Base-by-base conservation (phyloP, 2,888 invertebrate species). In the Dryocosmus kuriphilus region DNA sequence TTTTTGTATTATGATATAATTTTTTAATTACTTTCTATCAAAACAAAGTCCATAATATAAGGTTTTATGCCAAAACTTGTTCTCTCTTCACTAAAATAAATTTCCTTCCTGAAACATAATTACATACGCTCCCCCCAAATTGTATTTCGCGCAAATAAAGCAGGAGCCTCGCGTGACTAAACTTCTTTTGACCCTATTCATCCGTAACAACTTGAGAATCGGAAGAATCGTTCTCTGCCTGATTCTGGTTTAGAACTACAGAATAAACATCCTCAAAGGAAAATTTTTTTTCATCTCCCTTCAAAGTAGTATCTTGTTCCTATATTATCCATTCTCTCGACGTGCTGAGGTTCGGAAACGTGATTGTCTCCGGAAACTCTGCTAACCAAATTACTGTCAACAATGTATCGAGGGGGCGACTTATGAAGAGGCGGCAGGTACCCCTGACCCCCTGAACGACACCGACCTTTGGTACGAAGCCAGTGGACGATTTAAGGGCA, bases 341-440 rank as follows among this genome's bases (percentile, higher is more conserved):
- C 46, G 46, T 67, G 71, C 27, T 82, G 81, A 87, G 88, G 87
- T 90, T 89, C 85, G 85, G 77, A 86, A 89, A 90, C 86, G 85
- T 80, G 86, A 85, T 88, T 89, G 88, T 85, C 85, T 79, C 80
- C 84, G 84, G 89, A 86, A 89, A 89, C 87, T 87, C 85, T 82
- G 82, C 80, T 89, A 90, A 90, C 84, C 85, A 87, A 88, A 88
- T 90, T 89, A 89, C 71, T 24, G 71, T 51, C 71, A 51, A 30
- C 51, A 71, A 71, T 71, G 71, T 71, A 71, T 71, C 71, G 71
- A 71, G 30, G 46, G 16, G 30, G n/a, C 4, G 30, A 14, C 7
- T 27, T 35, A n/a, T 32, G 32, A n/a, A 63, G 6, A n/a, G 9
- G 9, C 27, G 11, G 9, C n/a, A n/a, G n/a, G 32, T 32, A n/a